phyloP scores from a whole-genome alignment of 2,888 invertebrate genomes.

The Carcina quercana region DNA sequence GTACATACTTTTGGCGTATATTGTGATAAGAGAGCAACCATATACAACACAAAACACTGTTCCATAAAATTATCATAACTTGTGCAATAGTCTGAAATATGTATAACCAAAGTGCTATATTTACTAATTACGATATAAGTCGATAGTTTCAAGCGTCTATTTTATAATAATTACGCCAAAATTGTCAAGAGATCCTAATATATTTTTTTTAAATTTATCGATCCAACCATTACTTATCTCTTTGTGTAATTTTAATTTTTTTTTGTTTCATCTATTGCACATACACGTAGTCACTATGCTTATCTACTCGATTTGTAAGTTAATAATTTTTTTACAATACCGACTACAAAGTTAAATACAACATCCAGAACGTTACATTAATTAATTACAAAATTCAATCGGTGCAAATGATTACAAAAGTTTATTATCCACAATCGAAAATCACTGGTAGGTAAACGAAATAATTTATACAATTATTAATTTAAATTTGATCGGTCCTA shows the following conservation, averaged over 20 bases:
- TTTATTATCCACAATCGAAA: slow-evolving; percentile 42
- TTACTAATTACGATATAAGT: slow-evolving; percentile 59
- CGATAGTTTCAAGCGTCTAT: slow-evolving; percentile 65
- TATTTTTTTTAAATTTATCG: slow-evolving; percentile 33
- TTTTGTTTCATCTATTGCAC: slow-evolving; percentile 65
- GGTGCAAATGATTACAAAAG: slow-evolving; percentile 67
- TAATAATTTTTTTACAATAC: slow-evolving; percentile 65
- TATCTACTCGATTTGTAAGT: slow-evolving; percentile 62
- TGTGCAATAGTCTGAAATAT: slow-evolving; percentile 56
- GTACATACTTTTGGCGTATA: slow-evolving; percentile 17
- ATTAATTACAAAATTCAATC: slow-evolving; percentile 69
- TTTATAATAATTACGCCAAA: slow-evolving; percentile 45
- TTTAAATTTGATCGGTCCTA: slow-evolving; percentile 51
- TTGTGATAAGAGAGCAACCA: slow-evolving; percentile 49
- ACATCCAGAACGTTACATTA: slow-evolving; percentile 68
- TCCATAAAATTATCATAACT: slow-evolving; percentile 23
- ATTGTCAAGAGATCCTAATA: slow-evolving; percentile 45
- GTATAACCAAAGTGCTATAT: slow-evolving; percentile 62
- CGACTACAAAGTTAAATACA: slow-evolving; percentile 66
- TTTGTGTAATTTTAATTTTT: slow-evolving; percentile 35
- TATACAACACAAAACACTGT: slow-evolving; percentile 39
- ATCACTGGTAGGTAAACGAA: slow-evolving; percentile 42
- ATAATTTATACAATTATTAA: slow-evolving; percentile 43
- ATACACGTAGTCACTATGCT: slow-evolving; percentile 63
- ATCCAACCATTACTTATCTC: slow-evolving; percentile 38